Conservation (phyloP, 2,888 invertebrate species). For the Drosophila picticornis region DNA sequence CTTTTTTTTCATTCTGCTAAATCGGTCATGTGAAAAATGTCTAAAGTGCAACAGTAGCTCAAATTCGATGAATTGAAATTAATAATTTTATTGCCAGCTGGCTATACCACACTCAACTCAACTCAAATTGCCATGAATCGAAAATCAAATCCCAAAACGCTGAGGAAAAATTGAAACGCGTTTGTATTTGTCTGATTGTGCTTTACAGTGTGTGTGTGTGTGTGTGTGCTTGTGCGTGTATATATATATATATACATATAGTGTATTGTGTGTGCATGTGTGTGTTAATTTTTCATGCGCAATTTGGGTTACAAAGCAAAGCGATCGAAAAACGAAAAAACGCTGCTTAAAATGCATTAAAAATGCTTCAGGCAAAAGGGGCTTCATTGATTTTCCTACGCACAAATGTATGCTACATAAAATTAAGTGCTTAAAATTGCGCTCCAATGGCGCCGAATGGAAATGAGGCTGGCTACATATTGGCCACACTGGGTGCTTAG, state of each 20-base stretch:
- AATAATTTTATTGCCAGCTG: conserved; percentile 22
- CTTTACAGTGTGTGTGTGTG: conserved; percentile 16
- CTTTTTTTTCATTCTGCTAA: conserved; percentile 30
- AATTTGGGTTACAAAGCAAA: conserved; percentile 78
- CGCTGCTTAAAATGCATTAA: conserved; percentile 76
- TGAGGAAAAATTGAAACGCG: conserved; percentile 44
- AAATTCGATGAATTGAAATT: conserved; percentile 19
- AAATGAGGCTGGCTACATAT: conserved; percentile 30
- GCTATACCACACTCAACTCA: background rate
- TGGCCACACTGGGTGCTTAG: conserved; percentile 36
- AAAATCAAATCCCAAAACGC: conserved; percentile 28
- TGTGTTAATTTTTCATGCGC: conserved; percentile 76
- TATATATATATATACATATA: conserved; percentile 4
- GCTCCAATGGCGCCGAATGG: conserved; percentile 31
- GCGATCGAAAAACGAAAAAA: conserved; percentile 56
- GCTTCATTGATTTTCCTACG: conserved; percentile 78
- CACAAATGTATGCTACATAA: conserved; percentile 68
- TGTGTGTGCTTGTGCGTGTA: conserved; percentile 20
- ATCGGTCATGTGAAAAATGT: conserved; percentile 40
- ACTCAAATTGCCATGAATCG: conserved; percentile 11
- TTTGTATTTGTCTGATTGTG: conserved; percentile 25
- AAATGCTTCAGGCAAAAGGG: conserved; percentile 59
- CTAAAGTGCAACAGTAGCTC: conserved; percentile 9
- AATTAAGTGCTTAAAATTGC: conserved; percentile 35
- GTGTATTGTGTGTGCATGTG: conserved; percentile 32